These are phyloP conservation scores for Euura saliciscinereae DNA, from an alignment of 1,140 invertebrate genomes.

Conservation along the genomic window DNA sequence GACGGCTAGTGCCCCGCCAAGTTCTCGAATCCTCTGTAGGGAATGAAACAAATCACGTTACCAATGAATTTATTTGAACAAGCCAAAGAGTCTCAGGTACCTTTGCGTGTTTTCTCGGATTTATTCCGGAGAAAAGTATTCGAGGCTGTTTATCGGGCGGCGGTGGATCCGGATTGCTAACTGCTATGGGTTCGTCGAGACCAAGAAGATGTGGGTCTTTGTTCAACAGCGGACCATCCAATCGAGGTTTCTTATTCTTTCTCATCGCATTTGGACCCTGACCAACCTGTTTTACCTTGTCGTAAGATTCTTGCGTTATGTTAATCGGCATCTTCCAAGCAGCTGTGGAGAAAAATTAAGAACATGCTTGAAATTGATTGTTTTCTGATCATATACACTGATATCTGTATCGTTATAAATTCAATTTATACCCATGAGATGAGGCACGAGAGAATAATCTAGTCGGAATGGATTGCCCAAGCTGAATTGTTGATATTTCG, in stretches of 20 bases:
- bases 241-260: constrained; percentile 55
- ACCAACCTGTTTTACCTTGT: constrained; percentile 73
- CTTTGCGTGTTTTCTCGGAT: constrained; percentile 57
- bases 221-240: constrained; percentile 49
- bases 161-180: constrained; percentile 58
- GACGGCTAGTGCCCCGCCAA: constrained; percentile 80
- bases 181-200: constrained; percentile 50
- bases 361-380: constrained; percentile 3
- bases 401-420: background rate
- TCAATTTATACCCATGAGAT: constrained; percentile 83
- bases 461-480: constrained; percentile 82
- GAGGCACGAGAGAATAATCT: constrained; percentile 84
- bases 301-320: constrained; percentile 84
- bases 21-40: constrained; percentile 69
- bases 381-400: constrained; percentile 4
- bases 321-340: constrained; percentile 92
- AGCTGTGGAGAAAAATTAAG: constrained; percentile 62
- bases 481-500: constrained; percentile 88
- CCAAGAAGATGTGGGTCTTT: constrained; percentile 55
- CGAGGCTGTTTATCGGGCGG: constrained; percentile 54
- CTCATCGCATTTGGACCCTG: constrained; percentile 58
- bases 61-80: background rate
- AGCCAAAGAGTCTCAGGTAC: constrained; percentile 28
- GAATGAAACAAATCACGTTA: constrained; percentile 24
- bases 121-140: constrained; percentile 60